Evolutionary conservation across 2,888 invertebrate genomes (phyloP), one percentile per base, ranked within the genome.

Genomic region (Drosophila pegasa): DNA sequence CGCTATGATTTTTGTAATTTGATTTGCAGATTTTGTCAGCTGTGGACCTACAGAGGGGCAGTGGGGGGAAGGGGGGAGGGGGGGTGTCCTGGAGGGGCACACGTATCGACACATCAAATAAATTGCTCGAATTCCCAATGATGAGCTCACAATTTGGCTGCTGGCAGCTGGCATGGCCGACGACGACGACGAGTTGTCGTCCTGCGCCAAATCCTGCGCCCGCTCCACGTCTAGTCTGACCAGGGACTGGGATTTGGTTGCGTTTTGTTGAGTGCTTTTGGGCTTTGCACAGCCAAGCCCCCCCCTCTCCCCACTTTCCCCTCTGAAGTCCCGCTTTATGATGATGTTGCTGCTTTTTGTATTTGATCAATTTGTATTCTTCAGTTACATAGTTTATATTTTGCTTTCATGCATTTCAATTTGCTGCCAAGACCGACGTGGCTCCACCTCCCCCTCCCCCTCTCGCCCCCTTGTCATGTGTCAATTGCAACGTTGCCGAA

Each of bases 1-100:
- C 86, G 88, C 78, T 80, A 86, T 86, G 83, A 84, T 84, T 88
- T 84, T 86, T 86, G 86, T 88, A 86, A 89, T 89, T 89, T 87
- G 88, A 86, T 86, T 86, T 86, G 88, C 84, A 88, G 89, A 89
- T 89, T 86, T 89, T 68, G 52, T 29, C 61, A 62, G 45, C 40
- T 47, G 45, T 27, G 16, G n/a, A n/a, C n/a, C n/a, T n/a, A n/a
- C n/a, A n/a, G n/a, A n/a, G n/a, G 18, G 25, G 14, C 0, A 0
- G 31, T 9, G 31, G 7, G 12, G 18, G 31, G 18, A 2, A 6
- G 18, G 9, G 3, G n/a, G 8, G 37, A 35, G 12, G 48, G 25
- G 29, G 40, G 35, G n/a, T n/a, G n/a, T n/a, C 0, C 16, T 14
- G 10, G 6, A 29, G 6, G 27, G 22, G 25, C 38, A 71, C 72